Evolutionary conservation across 2,888 invertebrate genomes (phyloP).

Genomic region (Girardia tigrina): DNA sequence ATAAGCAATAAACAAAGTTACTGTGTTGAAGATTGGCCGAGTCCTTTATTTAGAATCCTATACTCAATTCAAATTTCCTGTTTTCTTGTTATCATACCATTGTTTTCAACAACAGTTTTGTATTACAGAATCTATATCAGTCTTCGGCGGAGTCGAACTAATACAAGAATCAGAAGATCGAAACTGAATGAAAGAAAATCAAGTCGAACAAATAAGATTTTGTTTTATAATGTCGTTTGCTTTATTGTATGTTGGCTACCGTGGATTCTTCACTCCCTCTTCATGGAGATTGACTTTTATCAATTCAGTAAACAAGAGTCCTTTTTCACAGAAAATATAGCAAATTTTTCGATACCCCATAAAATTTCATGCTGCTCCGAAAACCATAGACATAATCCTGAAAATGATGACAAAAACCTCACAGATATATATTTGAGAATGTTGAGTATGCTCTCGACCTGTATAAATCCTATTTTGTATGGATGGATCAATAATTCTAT

Average conservation of each 20-base stretch:
- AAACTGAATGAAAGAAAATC: too few species aligned
- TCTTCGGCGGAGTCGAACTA: conserved; percentile 21
- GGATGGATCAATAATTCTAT: conserved; percentile 35
- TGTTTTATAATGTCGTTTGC: conserved; percentile 32
- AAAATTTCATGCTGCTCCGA: too few species aligned
- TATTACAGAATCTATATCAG: too few species aligned
- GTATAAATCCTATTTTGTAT: conserved; percentile 36
- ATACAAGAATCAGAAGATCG: conserved; percentile 34
- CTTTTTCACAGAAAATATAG: too few species aligned
- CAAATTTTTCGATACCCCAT: too few species aligned
- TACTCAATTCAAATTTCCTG: conserved; percentile 34
- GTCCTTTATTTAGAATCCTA: neutral
- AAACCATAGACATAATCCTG: too few species aligned
- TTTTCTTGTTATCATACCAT: conserved; percentile 35
- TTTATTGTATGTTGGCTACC: conserved; percentile 36
- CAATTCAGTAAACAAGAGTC: too few species aligned
- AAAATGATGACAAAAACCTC: neutral
- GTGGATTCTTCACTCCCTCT: too few species aligned
- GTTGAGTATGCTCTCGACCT: conserved; percentile 28
- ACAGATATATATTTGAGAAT: conserved; percentile 31
- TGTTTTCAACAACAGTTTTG: conserved; percentile 33
- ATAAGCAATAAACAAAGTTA: neutral
- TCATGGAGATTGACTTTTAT: too few species aligned
- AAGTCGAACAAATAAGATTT: conserved; percentile 36
- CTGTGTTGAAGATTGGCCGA: conserved; percentile 35